phyloP scores from a whole-genome alignment of 2,888 invertebrate species.

The Limnephilus auricula region DNA sequence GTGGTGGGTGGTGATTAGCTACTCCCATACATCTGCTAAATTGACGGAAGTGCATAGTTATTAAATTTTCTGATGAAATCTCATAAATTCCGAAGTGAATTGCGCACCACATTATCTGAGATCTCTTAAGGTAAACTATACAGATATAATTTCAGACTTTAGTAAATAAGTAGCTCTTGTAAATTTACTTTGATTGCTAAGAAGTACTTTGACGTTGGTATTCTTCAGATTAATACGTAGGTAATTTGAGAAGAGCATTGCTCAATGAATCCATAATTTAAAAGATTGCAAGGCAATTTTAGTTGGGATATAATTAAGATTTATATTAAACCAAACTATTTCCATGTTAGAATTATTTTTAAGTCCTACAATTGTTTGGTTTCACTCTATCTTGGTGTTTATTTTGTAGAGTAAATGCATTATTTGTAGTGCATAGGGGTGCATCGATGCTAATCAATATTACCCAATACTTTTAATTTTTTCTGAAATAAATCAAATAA shows the following conservation, averaged over 20 bases:
- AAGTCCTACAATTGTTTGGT: no score
- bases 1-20: background rate
- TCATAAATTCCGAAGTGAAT: background rate
- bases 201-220: background rate
- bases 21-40: slow-evolving; percentile 2
- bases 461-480: no score
- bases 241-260: background rate
- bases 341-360: no score
- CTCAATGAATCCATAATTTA: background rate
- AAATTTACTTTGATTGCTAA: background rate
- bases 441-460: no score
- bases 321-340: no score
- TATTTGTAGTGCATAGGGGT: no score
- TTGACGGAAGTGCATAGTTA: background rate
- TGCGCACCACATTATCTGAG: background rate
- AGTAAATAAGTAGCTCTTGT: background rate
- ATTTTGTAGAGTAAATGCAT: no score
- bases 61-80: background rate
- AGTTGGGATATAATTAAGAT: no score
- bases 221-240: background rate
- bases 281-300: no score
- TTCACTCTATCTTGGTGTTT: no score
- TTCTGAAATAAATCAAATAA: no score
- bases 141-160: background rate
- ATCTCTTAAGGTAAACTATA: background rate